Evolutionary conservation across 2,888 invertebrate genomes (phyloP).

Genomic region (Aporophyla lueneburgensis): DNA sequence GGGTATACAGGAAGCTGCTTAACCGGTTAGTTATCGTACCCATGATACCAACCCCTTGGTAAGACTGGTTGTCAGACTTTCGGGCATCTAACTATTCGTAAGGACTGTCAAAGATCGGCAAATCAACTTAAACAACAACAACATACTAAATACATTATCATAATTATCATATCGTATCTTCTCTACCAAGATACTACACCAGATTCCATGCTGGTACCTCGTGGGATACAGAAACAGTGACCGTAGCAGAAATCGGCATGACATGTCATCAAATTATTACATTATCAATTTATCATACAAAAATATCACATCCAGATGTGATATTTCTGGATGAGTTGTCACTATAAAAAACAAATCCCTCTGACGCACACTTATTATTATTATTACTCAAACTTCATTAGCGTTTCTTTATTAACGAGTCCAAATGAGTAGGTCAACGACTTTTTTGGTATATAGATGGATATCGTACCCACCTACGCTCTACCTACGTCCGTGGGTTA

Average conservation of each 20-base stretch:
- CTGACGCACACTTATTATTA: slow-evolving; percentile 20
- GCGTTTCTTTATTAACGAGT: slow-evolving; percentile 27
- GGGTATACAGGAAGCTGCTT: too few species aligned
- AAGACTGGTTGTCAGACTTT: background rate
- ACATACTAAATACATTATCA: slow-evolving; percentile 3
- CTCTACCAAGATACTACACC: too few species aligned
- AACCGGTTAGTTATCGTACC: too few species aligned
- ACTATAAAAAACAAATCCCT: background rate
- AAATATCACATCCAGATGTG: background rate
- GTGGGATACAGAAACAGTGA: too few species aligned
- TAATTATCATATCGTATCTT: background rate
- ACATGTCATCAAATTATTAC: too few species aligned
- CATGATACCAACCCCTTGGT: background rate
- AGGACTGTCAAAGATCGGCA: background rate
- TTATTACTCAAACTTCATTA: slow-evolving; percentile 28
- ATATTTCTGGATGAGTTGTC: slow-evolving; percentile 19
- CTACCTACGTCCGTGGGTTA: slow-evolving; percentile 20
- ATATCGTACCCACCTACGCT: slow-evolving; percentile 40
- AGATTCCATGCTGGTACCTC: too few species aligned
- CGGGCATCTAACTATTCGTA: background rate
- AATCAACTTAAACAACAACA: background rate
- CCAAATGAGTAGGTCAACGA: slow-evolving; percentile 43
- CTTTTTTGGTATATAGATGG: slow-evolving; percentile 52
- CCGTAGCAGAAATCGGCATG: too few species aligned
- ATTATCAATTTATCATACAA: background rate